Evolutionary conservation across 2,888 invertebrate species (phyloP).

Genomic region (Himalopsyche tibetana): DNA sequence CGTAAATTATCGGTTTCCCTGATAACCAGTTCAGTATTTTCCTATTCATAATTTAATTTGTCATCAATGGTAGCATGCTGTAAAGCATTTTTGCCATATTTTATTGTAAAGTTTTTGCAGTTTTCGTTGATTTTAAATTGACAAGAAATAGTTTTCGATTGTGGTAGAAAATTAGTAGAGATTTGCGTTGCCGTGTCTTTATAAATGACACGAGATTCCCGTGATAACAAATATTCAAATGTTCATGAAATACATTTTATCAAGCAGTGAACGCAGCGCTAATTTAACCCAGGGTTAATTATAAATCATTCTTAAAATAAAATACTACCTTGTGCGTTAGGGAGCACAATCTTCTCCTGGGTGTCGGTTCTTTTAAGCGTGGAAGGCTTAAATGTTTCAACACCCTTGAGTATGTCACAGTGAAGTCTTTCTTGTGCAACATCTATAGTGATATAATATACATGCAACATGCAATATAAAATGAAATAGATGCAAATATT

Average conservation of each 20-base stretch:
- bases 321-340: slow-evolving; percentile 87
- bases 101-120: too few species aligned
- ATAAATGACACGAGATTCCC: too few species aligned
- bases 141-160: too few species aligned
- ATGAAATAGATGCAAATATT: background rate
- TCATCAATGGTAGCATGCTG: too few species aligned
- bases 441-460: slow-evolving; percentile 73
- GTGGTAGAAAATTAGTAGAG: too few species aligned
- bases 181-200: too few species aligned
- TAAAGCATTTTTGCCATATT: too few species aligned
- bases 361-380: slow-evolving; percentile 87
- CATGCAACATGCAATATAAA: slow-evolving; percentile 55
- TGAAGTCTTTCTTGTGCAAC: slow-evolving; percentile 86
- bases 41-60: too few species aligned
- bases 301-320: slow-evolving; percentile 29
- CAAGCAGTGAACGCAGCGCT: background rate
- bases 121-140: too few species aligned
- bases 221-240: too few species aligned
- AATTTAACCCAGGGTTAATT: slow-evolving; percentile 4
- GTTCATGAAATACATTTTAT: background rate
- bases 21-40: too few species aligned
- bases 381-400: slow-evolving; percentile 86
- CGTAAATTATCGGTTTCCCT: too few species aligned
- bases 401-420: slow-evolving; percentile 85
- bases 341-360: slow-evolving; percentile 88